Conservation (phyloP, 2,797 vertebrate genomes). For the Tauraco hartlaubi region DNA sequence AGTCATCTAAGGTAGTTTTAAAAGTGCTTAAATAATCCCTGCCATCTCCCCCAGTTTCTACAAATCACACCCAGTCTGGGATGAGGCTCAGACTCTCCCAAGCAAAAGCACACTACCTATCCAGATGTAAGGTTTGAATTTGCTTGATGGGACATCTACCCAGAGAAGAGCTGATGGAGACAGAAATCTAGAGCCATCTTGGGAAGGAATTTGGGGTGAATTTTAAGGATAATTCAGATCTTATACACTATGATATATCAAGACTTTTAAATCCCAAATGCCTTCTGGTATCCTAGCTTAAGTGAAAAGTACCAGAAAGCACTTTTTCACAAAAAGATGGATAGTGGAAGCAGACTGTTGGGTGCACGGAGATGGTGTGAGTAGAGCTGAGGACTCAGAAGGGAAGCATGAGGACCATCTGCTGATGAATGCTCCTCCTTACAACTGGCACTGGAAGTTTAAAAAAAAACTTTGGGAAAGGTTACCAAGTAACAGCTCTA, state of each 20-base stretch:
- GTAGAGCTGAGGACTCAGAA: not conserved
- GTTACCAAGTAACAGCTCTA: not conserved
- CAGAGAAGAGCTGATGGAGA: not conserved
- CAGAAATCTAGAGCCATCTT: not conserved
- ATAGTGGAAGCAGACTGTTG: not conserved
- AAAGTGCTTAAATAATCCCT: not conserved
- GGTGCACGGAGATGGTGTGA: fast-evolving
- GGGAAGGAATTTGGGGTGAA: not conserved
- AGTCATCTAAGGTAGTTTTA: not conserved
- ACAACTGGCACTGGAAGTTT: not conserved
- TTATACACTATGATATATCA: not conserved
- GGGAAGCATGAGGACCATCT: not conserved
- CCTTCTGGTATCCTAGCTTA: not conserved
- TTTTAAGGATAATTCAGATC: not conserved
- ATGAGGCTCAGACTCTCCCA: not conserved
- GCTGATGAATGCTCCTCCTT: not conserved
- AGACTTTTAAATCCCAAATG: not conserved
- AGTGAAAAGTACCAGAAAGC: not conserved
- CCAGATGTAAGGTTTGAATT: not conserved
- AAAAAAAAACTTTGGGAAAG: not conserved
- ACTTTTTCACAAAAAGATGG: not conserved
- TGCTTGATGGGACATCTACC: not conserved
- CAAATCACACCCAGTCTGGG: not conserved
- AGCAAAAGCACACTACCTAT: fast-evolving
- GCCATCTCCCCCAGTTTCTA: not conserved